Conservation (phyloP, 1,140 invertebrate species). For the Batillaria attramentaria region DNA sequence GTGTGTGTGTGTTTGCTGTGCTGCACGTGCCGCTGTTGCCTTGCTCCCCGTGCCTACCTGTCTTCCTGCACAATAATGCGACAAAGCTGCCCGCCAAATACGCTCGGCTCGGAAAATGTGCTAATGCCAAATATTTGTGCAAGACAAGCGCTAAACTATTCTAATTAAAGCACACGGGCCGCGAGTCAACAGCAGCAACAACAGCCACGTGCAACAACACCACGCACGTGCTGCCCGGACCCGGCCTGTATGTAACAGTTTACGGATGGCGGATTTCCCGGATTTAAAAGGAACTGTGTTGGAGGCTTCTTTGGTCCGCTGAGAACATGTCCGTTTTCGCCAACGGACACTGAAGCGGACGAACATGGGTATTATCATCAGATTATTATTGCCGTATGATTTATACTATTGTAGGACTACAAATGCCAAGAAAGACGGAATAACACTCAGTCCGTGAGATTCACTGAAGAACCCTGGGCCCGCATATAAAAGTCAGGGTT, state of each 20-base stretch:
- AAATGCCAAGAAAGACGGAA: too few relatives aligned
- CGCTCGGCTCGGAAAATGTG: slow-evolving; percentile 12
- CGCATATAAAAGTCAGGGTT: too few relatives aligned
- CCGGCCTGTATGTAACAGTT: slow-evolving; percentile 1
- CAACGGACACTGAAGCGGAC: too few relatives aligned
- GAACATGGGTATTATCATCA: too few relatives aligned
- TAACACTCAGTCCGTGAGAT: too few relatives aligned
- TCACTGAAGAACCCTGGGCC: too few relatives aligned
- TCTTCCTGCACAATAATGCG: slow-evolving; percentile 5
- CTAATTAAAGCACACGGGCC: slow-evolving; percentile 18
- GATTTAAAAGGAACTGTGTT: slow-evolving; percentile 10
- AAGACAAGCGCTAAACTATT: slow-evolving; percentile 27
- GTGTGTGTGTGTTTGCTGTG: neutral
- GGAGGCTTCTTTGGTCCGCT: too few relatives aligned
- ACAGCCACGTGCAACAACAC: slow-evolving; percentile 23
- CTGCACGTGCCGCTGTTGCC: neutral
- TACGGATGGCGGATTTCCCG: slow-evolving; percentile 19
- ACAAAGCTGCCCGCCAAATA: neutral
- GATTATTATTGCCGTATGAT: too few relatives aligned
- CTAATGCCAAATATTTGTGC: slow-evolving; percentile 30
- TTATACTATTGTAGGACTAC: too few relatives aligned
- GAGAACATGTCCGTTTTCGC: too few relatives aligned
- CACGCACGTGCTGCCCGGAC: neutral
- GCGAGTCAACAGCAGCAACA: slow-evolving; percentile 26
- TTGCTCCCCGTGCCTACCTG: neutral